A percentile compares a stretch with the other conserved stretches of the same genome.
phyloP scores from a whole-genome alignment of 2,888 invertebrate genomes.

The Gastrophysa polygoni region DNA sequence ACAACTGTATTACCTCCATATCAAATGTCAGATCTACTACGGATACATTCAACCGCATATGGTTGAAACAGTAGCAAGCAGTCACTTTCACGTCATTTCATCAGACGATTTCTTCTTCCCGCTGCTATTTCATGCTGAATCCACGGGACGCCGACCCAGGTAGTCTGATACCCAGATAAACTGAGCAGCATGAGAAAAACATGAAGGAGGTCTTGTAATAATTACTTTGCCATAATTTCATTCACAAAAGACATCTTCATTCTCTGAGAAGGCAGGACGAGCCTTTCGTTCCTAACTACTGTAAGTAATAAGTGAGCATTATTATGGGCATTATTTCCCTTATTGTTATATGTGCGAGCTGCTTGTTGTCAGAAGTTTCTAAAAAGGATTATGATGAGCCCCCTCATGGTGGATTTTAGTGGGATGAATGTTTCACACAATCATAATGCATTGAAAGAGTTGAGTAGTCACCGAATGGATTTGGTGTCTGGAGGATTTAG shows the following conservation, averaged over 20 bases:
- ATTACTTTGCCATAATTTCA: conserved; percentile 37
- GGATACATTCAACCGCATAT: no score
- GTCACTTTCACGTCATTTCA: conserved; percentile 31
- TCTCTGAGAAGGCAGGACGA: conserved; percentile 11
- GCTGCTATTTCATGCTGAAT: conserved; percentile 37
- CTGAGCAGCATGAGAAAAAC: conserved; percentile 36
- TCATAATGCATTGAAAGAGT: conserved; percentile 5
- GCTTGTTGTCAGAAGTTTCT: conserved; percentile 28
- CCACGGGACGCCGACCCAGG: conserved; percentile 41
- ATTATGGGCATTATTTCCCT: conserved; percentile 5
- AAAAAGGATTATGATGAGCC: conserved; percentile 28
- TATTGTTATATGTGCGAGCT: neutral
- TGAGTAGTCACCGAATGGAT: conserved; percentile 5
- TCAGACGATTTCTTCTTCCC: conserved; percentile 36
- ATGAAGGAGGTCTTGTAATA: conserved; percentile 40
- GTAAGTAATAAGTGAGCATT: conserved; percentile 27
- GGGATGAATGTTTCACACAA: conserved; percentile 15
- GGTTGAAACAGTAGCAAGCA: conserved; percentile 3
- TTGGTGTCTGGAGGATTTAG: conserved; percentile 3
- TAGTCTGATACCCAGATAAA: conserved; percentile 37
- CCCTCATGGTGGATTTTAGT: conserved; percentile 5
- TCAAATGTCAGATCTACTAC: no score
- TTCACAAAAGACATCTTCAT: conserved; percentile 30
- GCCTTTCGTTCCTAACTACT: conserved; percentile 28
- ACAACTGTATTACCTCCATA: no score